phyloP scores from a whole-genome alignment of 1,140 invertebrate species.

The Chionoecetes opilio region DNA sequence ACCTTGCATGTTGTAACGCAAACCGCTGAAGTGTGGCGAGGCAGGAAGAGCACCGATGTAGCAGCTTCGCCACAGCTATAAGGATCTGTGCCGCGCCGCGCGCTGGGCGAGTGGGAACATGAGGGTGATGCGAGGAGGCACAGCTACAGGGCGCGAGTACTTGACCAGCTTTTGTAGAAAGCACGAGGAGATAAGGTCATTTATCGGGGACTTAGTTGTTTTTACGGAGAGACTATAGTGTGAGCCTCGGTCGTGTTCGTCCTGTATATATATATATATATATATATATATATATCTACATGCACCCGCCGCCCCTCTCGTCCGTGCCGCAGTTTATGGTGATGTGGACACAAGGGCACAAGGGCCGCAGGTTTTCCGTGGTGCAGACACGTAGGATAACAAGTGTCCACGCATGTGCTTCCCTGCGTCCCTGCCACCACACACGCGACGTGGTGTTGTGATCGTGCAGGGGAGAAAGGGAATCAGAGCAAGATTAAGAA shows the following conservation, averaged over 20 bases:
- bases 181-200: not conserved
- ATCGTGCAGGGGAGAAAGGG: not conserved
- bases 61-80: not conserved
- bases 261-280: no score
- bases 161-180: not conserved
- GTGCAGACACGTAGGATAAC: not conserved
- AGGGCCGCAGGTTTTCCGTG: slow-evolving; percentile 10
- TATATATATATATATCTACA: no score
- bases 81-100: not conserved
- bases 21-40: not conserved
- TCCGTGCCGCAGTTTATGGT: not conserved
- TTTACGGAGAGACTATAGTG: not conserved
- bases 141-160: not conserved
- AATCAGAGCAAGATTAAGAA: not conserved
- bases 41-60: slow-evolving; percentile 4
- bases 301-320: no score
- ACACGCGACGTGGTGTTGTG: not conserved
- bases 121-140: not conserved
- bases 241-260: not conserved
- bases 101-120: not conserved
- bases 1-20: slow-evolving; percentile 17
- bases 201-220: not conserved
- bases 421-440: not conserved
- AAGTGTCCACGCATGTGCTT: not conserved
- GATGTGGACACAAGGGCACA: not conserved